Conservation (phyloP, 2,113 vertebrate genomes). For the Columba janthina region DNA sequence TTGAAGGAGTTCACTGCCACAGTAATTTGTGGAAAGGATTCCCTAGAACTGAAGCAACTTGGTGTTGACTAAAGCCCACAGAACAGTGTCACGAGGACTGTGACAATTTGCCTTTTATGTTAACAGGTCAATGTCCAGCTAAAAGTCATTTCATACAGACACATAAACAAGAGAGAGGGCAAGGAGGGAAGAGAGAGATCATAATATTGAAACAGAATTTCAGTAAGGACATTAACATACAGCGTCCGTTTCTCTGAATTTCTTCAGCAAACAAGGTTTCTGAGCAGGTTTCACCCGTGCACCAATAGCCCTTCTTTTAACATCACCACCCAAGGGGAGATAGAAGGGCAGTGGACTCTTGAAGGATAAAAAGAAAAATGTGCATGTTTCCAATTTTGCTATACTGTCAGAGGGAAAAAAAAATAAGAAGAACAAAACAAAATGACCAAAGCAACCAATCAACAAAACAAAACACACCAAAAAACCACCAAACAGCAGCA, state of each 20-base stretch:
- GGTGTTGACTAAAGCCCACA: background rate
- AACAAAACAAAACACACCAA: no score
- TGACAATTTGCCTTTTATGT: background rate
- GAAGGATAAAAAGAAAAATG: background rate
- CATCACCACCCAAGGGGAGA: background rate
- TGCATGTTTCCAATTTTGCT: background rate
- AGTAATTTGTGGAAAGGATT: background rate
- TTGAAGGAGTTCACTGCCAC: background rate
- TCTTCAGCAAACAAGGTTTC: background rate
- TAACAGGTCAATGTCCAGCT: background rate
- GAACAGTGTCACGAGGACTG: background rate
- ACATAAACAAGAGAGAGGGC: background rate
- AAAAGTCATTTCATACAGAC: background rate
- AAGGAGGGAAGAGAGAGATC: background rate
- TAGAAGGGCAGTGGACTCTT: background rate
- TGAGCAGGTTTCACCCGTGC: accelerated
- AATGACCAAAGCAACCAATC: background rate
- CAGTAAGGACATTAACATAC: background rate
- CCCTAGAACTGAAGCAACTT: background rate
- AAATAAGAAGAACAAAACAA: background rate
- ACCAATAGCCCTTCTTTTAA: background rate
- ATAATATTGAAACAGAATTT: background rate
- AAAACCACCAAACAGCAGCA: background rate
- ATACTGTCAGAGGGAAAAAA: background rate
- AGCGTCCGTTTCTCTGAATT: background rate